Evolutionary conservation across 2,113 vertebrate genomes (phyloP).

Genomic region (Electrona antarctica): DNA sequence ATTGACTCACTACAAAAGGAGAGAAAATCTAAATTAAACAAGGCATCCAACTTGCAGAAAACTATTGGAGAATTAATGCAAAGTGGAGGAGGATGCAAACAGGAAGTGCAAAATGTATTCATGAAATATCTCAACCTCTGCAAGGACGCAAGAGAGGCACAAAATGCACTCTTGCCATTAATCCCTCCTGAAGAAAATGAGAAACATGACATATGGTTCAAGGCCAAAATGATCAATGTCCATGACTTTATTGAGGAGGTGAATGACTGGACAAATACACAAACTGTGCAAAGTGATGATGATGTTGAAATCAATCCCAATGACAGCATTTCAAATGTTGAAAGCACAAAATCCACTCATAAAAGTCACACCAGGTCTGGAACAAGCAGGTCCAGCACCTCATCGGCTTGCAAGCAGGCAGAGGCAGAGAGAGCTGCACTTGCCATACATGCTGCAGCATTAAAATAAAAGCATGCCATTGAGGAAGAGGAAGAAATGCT

Average conservation of each 20-base stretch:
- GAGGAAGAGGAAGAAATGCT: not conserved
- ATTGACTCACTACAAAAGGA: not conserved
- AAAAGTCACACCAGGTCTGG: not conserved
- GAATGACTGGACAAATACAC: not conserved
- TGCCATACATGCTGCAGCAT: not conserved
- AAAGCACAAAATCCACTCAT: not conserved
- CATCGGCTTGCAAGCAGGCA: not conserved
- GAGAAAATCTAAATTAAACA: not conserved
- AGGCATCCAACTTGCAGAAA: not conserved
- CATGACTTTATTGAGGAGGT: not conserved
- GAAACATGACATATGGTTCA: not conserved
- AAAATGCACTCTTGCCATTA: not conserved
- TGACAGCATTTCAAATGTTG: constrained; percentile 7
- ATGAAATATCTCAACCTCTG: not conserved
- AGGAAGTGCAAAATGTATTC: not conserved
- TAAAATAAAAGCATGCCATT: constrained; percentile 2
- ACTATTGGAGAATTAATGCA: not conserved
- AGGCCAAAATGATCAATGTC: not conserved
- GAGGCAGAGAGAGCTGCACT: not conserved
- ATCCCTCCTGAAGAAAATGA: not conserved
- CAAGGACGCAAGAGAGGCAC: not conserved
- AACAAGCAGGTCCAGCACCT: not conserved
- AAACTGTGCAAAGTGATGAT: not conserved
- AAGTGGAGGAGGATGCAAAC: not conserved
- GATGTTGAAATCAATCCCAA: not conserved